phyloP scores from a whole-genome alignment of 1,140 invertebrate species.

The Musca vetustissima region DNA sequence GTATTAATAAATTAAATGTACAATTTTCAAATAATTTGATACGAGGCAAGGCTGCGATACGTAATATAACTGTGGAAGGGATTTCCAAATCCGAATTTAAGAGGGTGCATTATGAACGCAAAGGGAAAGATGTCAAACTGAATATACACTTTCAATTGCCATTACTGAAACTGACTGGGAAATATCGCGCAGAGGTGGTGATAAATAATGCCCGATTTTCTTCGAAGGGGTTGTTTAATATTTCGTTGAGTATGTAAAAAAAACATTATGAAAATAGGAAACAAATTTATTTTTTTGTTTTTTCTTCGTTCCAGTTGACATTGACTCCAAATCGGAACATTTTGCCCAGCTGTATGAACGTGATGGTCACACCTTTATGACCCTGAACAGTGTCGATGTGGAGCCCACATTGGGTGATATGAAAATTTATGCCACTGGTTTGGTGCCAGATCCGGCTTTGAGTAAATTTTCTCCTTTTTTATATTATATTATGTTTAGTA shows the following conservation, averaged over 20 bases:
- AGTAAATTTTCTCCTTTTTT: slow-evolving; percentile 37
- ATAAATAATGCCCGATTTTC: slow-evolving; percentile 51
- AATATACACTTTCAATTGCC: slow-evolving; percentile 39
- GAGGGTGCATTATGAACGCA: slow-evolving; percentile 42
- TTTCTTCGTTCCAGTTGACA: slow-evolving; percentile 35
- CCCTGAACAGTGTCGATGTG: slow-evolving; percentile 43
- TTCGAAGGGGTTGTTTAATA: slow-evolving; percentile 52
- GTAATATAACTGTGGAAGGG: slow-evolving; percentile 42
- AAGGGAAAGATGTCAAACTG: slow-evolving; percentile 38
- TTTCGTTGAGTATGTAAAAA: slow-evolving; percentile 42
- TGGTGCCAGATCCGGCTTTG: slow-evolving; percentile 49
- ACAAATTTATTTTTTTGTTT: slow-evolving; percentile 21
- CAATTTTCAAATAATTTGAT: slow-evolving; percentile 41
- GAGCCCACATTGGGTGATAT: slow-evolving; percentile 49
- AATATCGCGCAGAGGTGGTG: slow-evolving; percentile 50
- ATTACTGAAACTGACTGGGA: slow-evolving; percentile 42
- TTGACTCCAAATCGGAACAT: slow-evolving; percentile 38
- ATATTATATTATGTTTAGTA: neutral
- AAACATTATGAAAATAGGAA: neutral
- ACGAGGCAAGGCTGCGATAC: slow-evolving; percentile 42
- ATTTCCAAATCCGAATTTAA: slow-evolving; percentile 40
- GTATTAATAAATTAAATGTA: slow-evolving; percentile 39
- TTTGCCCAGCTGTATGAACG: slow-evolving; percentile 46
- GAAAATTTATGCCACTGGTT: slow-evolving; percentile 46
- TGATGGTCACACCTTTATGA: slow-evolving; percentile 48